Conservation (phyloP, 2,113 vertebrate species). For the Actinemys pallida region DNA sequence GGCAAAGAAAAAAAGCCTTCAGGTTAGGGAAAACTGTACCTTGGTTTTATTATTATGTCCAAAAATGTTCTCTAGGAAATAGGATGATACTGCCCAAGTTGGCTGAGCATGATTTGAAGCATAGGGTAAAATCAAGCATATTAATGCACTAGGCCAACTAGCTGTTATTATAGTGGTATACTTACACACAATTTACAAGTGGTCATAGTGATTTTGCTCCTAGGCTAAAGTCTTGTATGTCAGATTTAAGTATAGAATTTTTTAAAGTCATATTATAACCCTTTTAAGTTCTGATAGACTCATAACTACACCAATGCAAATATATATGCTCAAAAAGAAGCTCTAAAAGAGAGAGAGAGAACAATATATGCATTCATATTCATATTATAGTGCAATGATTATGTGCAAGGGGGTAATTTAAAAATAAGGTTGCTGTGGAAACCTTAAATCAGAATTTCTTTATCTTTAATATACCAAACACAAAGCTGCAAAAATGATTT, state of each 20-base stretch:
- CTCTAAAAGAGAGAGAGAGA: background rate
- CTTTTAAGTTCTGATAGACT: background rate
- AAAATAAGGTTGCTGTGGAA: background rate
- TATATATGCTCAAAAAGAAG: background rate
- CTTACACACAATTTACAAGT: background rate
- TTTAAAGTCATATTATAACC: constrained; percentile 7
- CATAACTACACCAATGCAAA: background rate
- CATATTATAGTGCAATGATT: background rate
- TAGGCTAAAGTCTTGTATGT: background rate
- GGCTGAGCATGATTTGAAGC: constrained; percentile 16
- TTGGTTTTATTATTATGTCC: background rate
- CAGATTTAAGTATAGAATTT: background rate
- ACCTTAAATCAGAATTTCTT: background rate
- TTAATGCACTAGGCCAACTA: background rate
- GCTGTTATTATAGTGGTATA: constrained; percentile 5
- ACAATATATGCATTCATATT: background rate
- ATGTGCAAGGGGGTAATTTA: background rate
- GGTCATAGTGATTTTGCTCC: background rate
- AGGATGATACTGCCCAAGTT: background rate
- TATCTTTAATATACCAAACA: background rate
- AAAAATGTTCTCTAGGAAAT: constrained; percentile 37
- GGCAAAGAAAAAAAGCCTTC: background rate
- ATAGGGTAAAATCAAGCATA: constrained; percentile 18
- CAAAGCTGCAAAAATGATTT: background rate
- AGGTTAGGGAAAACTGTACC: constrained; percentile 34